phyloP scores from a whole-genome alignment of 2,888 invertebrate genomes.

The Ectemnius cavifrons region DNA sequence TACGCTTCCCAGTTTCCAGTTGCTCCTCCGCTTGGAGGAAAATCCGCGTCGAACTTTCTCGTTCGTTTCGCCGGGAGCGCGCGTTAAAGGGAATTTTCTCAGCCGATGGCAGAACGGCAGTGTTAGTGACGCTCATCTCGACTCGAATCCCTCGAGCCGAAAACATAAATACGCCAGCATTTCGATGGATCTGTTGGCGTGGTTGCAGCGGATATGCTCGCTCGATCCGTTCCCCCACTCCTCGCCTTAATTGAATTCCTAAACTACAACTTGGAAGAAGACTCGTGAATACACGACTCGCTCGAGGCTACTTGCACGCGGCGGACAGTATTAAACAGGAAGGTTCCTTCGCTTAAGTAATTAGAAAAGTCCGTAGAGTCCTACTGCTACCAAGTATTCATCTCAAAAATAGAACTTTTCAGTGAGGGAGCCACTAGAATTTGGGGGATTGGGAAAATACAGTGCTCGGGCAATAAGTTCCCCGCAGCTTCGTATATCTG shows the following conservation, averaged over 20 bases:
- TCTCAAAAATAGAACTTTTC: too few species aligned
- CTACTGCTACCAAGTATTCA: too few species aligned
- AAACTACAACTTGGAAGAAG: constrained; percentile 9
- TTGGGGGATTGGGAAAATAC: too few species aligned
- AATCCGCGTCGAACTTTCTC: constrained; percentile 2
- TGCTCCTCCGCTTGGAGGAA: background rate
- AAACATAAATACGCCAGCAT: background rate
- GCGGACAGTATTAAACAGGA: too few species aligned
- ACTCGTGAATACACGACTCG: background rate
- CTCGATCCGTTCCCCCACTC: constrained; percentile 47
- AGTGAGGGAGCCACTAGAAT: too few species aligned
- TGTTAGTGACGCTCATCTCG: background rate
- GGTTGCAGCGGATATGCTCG: constrained; percentile 55
- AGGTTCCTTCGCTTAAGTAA: too few species aligned
- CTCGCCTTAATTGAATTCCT: constrained; percentile 43
- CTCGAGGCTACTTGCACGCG: background rate
- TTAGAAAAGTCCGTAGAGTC: too few species aligned
- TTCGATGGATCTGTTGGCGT: background rate
- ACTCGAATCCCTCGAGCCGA: background rate
- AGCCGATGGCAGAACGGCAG: background rate
- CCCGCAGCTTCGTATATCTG: too few species aligned
- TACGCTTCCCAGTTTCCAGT: constrained; percentile 10
- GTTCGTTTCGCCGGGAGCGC: too few species aligned
- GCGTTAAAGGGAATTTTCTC: constrained; percentile 6
- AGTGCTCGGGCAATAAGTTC: too few species aligned